phyloP scores from a whole-genome alignment of 2,797 vertebrate genomes.

The Crocidura indochinensis region DNA sequence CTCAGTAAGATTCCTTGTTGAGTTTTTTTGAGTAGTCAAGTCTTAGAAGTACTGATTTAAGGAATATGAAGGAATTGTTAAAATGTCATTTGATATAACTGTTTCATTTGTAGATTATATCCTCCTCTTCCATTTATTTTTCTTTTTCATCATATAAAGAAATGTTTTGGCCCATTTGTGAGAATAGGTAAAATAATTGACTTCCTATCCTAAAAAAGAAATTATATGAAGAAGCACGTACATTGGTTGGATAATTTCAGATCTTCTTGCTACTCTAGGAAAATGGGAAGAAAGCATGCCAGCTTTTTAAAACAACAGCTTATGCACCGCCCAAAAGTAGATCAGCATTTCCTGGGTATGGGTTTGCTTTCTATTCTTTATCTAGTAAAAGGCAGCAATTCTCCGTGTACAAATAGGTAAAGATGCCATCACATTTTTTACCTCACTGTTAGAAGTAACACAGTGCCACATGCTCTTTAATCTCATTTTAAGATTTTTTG shows the following conservation, averaged over 20 bases:
- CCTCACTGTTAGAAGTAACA: background rate
- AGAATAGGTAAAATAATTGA: background rate
- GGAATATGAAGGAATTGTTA: background rate
- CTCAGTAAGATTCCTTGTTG: background rate
- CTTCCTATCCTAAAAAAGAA: background rate
- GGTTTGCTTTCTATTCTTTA: background rate
- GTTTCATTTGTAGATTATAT: background rate
- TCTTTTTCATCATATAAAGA: background rate
- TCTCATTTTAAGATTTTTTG: slow-evolving; percentile 6
- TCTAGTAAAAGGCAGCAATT: background rate
- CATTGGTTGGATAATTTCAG: background rate
- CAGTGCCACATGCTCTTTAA: background rate
- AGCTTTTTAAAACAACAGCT: background rate
- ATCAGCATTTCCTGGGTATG: background rate
- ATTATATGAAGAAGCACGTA: background rate
- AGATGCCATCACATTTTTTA: background rate
- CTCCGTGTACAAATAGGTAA: background rate
- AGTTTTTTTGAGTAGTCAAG: background rate
- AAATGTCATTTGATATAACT: background rate
- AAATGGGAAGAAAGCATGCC: background rate
- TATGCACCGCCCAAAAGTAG: background rate
- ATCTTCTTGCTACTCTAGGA: background rate
- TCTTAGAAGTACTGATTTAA: background rate
- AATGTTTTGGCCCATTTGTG: background rate
- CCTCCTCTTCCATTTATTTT: background rate